phyloP scores from a whole-genome alignment of 2,888 invertebrate genomes.

The Temnothorax unifasciatus region DNA sequence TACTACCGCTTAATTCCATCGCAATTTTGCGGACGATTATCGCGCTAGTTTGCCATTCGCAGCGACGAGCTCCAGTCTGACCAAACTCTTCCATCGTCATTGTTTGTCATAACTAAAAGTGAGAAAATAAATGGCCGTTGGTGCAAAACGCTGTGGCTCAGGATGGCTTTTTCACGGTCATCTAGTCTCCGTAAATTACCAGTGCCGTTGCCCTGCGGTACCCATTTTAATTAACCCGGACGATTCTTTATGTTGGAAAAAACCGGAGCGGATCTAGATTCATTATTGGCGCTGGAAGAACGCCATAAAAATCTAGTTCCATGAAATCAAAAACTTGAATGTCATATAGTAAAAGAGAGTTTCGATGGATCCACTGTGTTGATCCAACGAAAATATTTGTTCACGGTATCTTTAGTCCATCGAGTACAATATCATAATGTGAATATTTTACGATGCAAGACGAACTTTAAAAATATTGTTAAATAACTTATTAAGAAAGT shows the following conservation, averaged over 20 bases:
- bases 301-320: constrained; percentile 21
- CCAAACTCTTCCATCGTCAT: neutral
- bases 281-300: constrained; percentile 58
- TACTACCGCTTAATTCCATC: neutral
- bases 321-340: constrained; percentile 14
- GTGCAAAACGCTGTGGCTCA: neutral
- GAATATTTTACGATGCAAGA: neutral
- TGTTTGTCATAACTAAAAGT: neutral
- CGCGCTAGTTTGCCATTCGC: neutral
- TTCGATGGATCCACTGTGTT: constrained; percentile 25
- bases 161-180: constrained; percentile 57
- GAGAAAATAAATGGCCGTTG: constrained; percentile 30
- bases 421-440: neutral
- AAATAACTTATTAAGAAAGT: neutral
- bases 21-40: constrained; percentile 21
- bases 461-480: neutral
- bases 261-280: constrained; percentile 57
- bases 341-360: neutral
- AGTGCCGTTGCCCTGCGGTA: constrained; percentile 72
- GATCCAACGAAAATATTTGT: neutral
- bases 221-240: constrained; percentile 77
- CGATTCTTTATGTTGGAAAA: constrained; percentile 53
- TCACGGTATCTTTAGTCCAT: neutral
- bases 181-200: constrained; percentile 75
- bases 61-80: too few species aligned